Percentiles rank a stretch among this genome's conserved stretches.
phyloP scores from a whole-genome alignment of 1,140 invertebrate genomes.

The Solenopsis invicta region DNA sequence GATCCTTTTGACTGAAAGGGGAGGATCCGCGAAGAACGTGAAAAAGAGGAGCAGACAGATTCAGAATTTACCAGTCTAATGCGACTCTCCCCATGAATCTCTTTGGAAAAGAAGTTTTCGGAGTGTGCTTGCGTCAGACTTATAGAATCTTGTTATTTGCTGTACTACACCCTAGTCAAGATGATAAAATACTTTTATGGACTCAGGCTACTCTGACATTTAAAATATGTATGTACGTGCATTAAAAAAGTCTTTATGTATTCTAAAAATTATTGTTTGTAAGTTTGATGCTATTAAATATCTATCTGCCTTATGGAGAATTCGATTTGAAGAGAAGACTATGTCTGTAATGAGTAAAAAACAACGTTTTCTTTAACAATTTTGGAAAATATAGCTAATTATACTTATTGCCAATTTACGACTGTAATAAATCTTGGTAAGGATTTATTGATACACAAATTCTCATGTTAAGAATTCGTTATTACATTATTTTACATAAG shows the following conservation, averaged over 20 bases:
- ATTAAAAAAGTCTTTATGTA: background rate
- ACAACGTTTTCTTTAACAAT: background rate
- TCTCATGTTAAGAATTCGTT: too few species aligned
- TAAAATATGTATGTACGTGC: background rate
- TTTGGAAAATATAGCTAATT: background rate
- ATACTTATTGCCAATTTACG: background rate
- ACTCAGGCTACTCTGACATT: background rate
- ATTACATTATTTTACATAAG: too few species aligned
- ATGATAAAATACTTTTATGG: conserved; percentile 27
- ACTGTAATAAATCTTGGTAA: background rate
- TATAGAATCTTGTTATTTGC: conserved; percentile 71
- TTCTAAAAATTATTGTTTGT: background rate
- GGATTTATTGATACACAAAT: too few species aligned
- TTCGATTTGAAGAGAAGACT: background rate
- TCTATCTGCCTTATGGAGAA: background rate
- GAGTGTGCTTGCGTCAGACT: conserved; percentile 69
- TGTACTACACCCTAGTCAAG: background rate
- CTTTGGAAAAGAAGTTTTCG: conserved; percentile 66
- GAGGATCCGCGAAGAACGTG: conserved; percentile 51
- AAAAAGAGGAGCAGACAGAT: conserved; percentile 45
- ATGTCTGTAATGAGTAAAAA: background rate
- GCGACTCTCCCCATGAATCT: conserved; percentile 71
- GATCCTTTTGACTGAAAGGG: conserved; percentile 32
- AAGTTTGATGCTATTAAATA: background rate
- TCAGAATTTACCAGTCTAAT: conserved; percentile 83